Base-by-base conservation (phyloP, 2,113 vertebrate genomes). In the Ciconia maguari region DNA sequence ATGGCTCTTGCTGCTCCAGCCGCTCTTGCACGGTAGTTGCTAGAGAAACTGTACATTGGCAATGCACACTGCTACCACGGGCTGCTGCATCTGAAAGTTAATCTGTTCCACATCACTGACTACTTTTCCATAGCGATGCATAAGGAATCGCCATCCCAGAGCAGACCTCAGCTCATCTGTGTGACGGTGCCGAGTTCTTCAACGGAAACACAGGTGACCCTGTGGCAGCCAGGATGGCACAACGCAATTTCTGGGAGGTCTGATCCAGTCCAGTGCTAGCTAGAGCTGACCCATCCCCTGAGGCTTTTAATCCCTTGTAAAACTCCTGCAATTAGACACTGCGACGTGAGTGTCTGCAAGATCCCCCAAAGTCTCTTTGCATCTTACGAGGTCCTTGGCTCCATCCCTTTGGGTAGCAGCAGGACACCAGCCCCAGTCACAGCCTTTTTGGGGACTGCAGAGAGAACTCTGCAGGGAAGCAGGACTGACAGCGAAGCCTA, bases 1-100 rank as follows among this genome's bases (percentile, higher is more conserved):
- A 26, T 16, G n/a, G 69, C 55, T 86, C 60, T 65, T 54, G 77
- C 41, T 3, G 9, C 75, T 90, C 36, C 48, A 69, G 69, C 89
- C 17, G 22, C 66, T 69, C 71, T 66, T 36, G 69, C 84, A 30
- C 1, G 2, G 78, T 52, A 16, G 55, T 27, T 34, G 54, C 15
- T 27, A 54, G 88, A 90, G 72, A 83, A 93, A 44, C 62, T n/a
- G 41, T 29, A 52, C 2, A 0, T n/a, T 69, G 91, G 90, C 72
- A 83, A 22, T 46, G 49, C 66, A 72, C 0, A 1, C 89, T 54
- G 88, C 76, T 38, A 16, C 86, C 83, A 48, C 0, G 20, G 85
- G 72, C 86, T 87, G 88, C 93, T 96, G 94, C 88, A 51, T 58
- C 69, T 22, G 57, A 64, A 87, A 94, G 83, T 72, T 91, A 87